Evolutionary conservation across 2,888 invertebrate species (phyloP), one percentile per base, ranked within the genome.

Genomic region (Punctoribates punctum): DNA sequence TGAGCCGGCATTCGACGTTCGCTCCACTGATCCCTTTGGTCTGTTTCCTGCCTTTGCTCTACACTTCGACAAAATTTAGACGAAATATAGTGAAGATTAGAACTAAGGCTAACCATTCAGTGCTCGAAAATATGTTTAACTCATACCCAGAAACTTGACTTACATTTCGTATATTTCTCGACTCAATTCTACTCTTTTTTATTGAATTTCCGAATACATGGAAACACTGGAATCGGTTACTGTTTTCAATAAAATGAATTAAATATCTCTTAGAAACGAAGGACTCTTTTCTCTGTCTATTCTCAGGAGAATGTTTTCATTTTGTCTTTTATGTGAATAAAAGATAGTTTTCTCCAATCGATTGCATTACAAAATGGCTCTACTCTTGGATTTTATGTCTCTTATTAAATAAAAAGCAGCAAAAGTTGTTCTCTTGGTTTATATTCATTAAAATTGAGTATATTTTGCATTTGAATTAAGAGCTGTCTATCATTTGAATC

Each of bases 1-100:
- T 70, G 25, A 67, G 38, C 48, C 34, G 75, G 75, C 25, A 29
- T 57, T 29, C 42, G 72, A 72, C 72, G 72, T 72, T 72, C 72
- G 72, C 72, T 72, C 48, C 72, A 72, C 72, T 72, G 72, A 72
- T 72, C 72, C 72, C 72, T 72, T 72, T 48, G 72, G 72, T 72
- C 72, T 72, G 72, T 72, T 72, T 72, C 72, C 72, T 72, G 72
- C 72, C 72, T 72, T 23, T 72, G 48, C 27, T 48, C 25, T 25
- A 27, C 42, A 23, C 42, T 70, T 17, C 38, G 38, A 46, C 46
- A 25, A 38, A 38, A 67, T 67, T 67, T 25, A 62, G 29, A 17
- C 25, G 17, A 62, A 62, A 62, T 62, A 57, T 54, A 74, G 48
- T 17, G 27, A 76, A 74, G 72, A 75, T 42, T 54, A 76, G 54